Conservation (phyloP, 2,113 vertebrate genomes). For the Sterrhoptilus dennistouni region DNA sequence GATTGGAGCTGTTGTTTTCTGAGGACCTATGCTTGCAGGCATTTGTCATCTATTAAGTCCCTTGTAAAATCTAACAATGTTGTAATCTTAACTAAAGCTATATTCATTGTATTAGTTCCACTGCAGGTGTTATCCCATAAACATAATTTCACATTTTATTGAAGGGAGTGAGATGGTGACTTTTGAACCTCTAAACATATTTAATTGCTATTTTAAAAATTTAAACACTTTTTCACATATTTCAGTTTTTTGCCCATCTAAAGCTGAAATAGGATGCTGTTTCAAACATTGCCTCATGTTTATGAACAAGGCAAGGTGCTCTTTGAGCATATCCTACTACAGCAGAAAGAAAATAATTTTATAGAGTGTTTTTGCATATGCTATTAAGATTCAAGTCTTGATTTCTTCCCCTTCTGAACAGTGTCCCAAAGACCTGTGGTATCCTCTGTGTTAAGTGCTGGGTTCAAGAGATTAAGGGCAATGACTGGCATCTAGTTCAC, state of each 20-base stretch:
- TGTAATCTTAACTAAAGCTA: neutral
- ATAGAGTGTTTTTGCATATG: constrained; percentile 71
- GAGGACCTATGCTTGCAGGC: neutral
- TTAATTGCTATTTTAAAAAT: constrained; percentile 10
- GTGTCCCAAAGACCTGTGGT: constrained; percentile 72
- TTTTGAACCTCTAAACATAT: neutral
- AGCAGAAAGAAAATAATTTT: constrained; percentile 69
- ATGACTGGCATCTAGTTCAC: constrained; percentile 80
- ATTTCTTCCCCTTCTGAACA: constrained; percentile 68
- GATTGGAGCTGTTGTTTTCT: neutral
- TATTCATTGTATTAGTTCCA: neutral
- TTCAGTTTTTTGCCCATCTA: neutral
- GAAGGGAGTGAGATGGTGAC: neutral
- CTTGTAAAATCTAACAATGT: neutral
- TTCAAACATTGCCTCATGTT: neutral
- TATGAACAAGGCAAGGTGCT: constrained; percentile 39
- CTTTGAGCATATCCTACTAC: constrained; percentile 21
- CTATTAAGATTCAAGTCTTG: constrained; percentile 79
- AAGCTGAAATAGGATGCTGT: neutral
- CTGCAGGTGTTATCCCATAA: neutral
- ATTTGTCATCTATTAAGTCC: neutral
- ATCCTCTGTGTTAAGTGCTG: constrained; percentile 77
- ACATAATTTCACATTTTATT: neutral
- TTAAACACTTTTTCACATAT: neutral
- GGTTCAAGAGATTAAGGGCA: constrained; percentile 82